Base-by-base conservation (phyloP, 1,140 invertebrate genomes). In the Polyergus mexicanus region DNA sequence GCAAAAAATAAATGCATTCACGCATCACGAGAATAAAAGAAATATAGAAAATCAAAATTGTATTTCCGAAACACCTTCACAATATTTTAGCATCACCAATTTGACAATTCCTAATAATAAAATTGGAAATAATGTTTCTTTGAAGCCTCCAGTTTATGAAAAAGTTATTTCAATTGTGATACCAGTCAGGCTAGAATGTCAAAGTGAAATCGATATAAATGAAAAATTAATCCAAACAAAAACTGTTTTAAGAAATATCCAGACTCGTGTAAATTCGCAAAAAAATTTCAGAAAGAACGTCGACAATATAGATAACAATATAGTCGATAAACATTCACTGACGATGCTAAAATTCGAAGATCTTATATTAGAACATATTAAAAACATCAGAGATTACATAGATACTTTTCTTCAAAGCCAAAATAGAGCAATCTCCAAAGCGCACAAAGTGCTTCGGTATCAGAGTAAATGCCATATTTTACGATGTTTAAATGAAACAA, bases 21-120 rank as follows among this genome's bases (percentile, higher is more conserved):
- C 60, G 13, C 28, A 32, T 25, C 16, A 6, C 13, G 19, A 83
- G 1, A 41, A 35, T 11, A 8, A 54, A 54, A 13, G 41, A 69
- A 11, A 78, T 7, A 11, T 4, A 0, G 6, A 63, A 5, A 28
- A 22, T 10, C 13, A 69, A 1, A 44, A 72, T 10, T 13, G 6
- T 8, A 81, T 51, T 58, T 60, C 62, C 2, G 11, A 10, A 62
- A 76, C 74, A 10, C 3, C 76, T 0, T 89, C 86, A 3, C 51
- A 89, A 41, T 89, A 90, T 58, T 90, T 90, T 19, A 90, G 88
- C 41, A 60, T 87, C 13, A 71, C 51, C n/a, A 68, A 90, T 47
- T 8, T 90, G 13, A 22, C 51, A 6, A 19, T 60, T 19, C 28
- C 74, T 10, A 38, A 74, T 13, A 28, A 32, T 13, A 28, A 41